A percentile compares a stretch with the other conserved stretches of the same genome.
These are phyloP conservation scores for Tortricodes alternella DNA, from an alignment of 2,888 invertebrate species.

Conservation along the genomic window DNA sequence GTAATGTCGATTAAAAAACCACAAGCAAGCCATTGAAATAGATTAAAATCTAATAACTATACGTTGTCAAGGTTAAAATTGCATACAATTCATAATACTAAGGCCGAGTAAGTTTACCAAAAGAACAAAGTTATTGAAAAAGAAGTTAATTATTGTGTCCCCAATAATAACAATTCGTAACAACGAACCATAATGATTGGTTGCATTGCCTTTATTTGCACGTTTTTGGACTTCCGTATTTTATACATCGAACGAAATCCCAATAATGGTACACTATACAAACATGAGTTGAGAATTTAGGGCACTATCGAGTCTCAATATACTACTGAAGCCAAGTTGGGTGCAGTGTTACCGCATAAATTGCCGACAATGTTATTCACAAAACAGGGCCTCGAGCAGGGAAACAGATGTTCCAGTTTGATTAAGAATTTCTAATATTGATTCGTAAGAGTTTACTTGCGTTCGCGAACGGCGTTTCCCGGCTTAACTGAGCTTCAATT, in stretches of 20 bases:
- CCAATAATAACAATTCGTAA: no score
- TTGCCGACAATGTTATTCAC: constrained; percentile 5
- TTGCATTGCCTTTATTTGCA: no score
- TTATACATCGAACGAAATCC: no score
- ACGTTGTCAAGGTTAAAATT: not conserved
- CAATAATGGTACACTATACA: no score
- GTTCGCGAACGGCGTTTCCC: not conserved
- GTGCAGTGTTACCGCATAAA: no score
- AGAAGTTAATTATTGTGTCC: not conserved
- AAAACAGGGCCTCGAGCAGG: constrained; percentile 3
- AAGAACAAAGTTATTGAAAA: no score
- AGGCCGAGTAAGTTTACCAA: not conserved
- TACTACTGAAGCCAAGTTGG: no score
- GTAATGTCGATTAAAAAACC: constrained; percentile 29
- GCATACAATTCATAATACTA: not conserved
- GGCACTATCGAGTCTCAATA: no score
- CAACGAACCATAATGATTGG: no score
- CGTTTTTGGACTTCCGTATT: no score
- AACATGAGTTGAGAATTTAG: no score
- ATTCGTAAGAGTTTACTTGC: constrained; percentile 5
- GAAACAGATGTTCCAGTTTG: constrained; percentile 25
- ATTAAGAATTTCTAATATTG: constrained; percentile 22
- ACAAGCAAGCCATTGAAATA: constrained; percentile 33
- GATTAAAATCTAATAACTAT: constrained; percentile 22
- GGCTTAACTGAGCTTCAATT: not conserved